phyloP scores from a whole-genome alignment of 2,888 invertebrate species.

The Pristionchus entomophagus region DNA sequence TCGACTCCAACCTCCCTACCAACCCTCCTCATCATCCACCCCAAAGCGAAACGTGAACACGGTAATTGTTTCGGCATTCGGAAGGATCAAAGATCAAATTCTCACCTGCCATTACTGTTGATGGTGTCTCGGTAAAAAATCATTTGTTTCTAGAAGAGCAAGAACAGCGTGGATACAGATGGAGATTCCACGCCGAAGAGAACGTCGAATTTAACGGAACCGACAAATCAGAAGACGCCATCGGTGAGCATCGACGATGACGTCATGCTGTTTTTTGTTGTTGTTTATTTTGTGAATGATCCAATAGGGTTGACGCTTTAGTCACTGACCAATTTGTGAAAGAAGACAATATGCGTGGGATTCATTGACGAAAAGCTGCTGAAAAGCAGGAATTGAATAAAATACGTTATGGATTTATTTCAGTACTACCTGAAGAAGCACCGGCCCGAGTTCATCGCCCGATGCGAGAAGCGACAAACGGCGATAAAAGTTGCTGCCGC shows the following conservation, averaged over 20 bases:
- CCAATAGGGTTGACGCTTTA: too few relatives aligned
- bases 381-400: not conserved
- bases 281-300: too few relatives aligned
- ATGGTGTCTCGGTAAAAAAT: too few relatives aligned
- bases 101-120: too few relatives aligned
- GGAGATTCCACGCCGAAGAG: not conserved
- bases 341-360: too few relatives aligned
- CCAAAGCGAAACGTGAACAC: not conserved
- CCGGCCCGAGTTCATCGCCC: constrained; percentile 42
- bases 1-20: not conserved
- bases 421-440: constrained; percentile 47
- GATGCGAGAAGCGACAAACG: constrained; percentile 30
- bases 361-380: too few relatives aligned
- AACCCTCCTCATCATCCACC: not conserved
- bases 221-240: not conserved
- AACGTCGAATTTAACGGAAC: not conserved
- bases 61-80: not conserved
- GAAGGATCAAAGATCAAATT: too few relatives aligned
- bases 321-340: too few relatives aligned
- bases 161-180: not conserved
- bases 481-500: constrained; percentile 39
- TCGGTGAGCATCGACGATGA: not conserved
- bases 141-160: not conserved
- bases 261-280: too few relatives aligned
- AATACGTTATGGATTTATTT: not conserved